phyloP scores from a whole-genome alignment of 2,113 vertebrate species.

The Nyctereutes procyonoides region DNA sequence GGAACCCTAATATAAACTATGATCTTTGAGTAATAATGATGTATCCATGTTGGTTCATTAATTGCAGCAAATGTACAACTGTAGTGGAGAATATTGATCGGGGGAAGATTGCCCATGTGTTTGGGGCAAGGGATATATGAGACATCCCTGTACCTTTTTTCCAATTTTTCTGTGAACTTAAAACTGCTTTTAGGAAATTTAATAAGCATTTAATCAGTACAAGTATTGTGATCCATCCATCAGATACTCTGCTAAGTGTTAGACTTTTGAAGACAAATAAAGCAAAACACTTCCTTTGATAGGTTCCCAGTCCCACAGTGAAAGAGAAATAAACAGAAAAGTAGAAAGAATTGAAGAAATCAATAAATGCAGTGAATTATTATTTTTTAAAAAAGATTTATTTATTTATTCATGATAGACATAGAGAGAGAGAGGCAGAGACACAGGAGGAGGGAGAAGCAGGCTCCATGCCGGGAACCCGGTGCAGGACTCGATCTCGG shows the following conservation, averaged over 20 bases:
- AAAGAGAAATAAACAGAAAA: not conserved
- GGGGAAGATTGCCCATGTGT: not conserved
- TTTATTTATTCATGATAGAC: too few relatives aligned
- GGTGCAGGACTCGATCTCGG: accelerated
- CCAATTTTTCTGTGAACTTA: not conserved
- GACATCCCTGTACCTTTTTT: not conserved
- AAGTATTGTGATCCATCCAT: not conserved
- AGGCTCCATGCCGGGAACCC: too few relatives aligned
- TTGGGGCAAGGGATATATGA: not conserved
- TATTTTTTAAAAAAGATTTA: too few relatives aligned
- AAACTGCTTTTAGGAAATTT: not conserved
- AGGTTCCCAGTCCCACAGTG: not conserved
- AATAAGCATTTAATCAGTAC: not conserved
- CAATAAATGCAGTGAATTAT: not conserved
- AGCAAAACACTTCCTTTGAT: not conserved
- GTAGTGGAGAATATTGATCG: not conserved
- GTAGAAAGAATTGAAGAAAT: not conserved
- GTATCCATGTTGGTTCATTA: not conserved
- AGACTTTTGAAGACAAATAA: not conserved
- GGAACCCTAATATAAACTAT: not conserved
- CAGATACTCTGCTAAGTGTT: not conserved
- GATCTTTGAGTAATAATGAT: not conserved
- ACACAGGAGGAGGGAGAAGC: too few relatives aligned
- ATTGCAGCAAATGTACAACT: not conserved
- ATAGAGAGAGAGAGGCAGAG: too few relatives aligned